Base-by-base conservation (phyloP, 2,888 invertebrate genomes). In the Dasysyrphus tricinctus region DNA sequence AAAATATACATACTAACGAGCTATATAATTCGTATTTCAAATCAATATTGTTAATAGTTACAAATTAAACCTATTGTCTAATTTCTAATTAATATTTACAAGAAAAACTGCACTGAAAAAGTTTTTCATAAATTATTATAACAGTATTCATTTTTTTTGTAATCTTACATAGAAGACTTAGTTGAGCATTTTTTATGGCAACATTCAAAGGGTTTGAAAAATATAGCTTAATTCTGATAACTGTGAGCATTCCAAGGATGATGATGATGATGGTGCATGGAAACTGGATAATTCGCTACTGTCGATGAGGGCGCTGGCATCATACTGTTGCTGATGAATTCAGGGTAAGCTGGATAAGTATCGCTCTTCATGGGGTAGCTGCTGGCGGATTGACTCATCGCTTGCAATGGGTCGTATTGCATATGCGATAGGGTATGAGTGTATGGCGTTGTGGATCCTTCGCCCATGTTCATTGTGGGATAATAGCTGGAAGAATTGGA, bases 281-380 rank as follows among this genome's bases (percentile, higher is more conserved):
- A 59, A 37, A 78, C 75, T n/a, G 80, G 65, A 63, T 86, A 85
- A 69, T 85, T 83, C 47, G 83, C n/a, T 24, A 76, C 29, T 37
- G 76, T 39, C 32, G 88, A 51, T 47, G 88, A 77, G 24, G 81
- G 49, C 24, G 79, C 61, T 12, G 79, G 42, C 61, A 88, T 80
- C 65, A 88, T 87, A 24, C 80, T 72, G 24, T 87, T 88, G 19
- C 80, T 83, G 12, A 77, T 79, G 14, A 88, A 80, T n/a, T 88
- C 88, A 3, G 88, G 76, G 51, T 88, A 88, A 8, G 77, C 34
- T 54, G 81, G 29, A 14, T 86, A 82, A 32, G 78, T 44, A 61
- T 86, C 86, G 32, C 29, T 78, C 39, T 86, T 86, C 12, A 82
- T 79, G 0, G 86, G 61, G 39, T 86, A 86, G 37, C 75, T 79